phyloP scores from a whole-genome alignment of 2,797 vertebrate species.

The Pogoniulus pusillus region DNA sequence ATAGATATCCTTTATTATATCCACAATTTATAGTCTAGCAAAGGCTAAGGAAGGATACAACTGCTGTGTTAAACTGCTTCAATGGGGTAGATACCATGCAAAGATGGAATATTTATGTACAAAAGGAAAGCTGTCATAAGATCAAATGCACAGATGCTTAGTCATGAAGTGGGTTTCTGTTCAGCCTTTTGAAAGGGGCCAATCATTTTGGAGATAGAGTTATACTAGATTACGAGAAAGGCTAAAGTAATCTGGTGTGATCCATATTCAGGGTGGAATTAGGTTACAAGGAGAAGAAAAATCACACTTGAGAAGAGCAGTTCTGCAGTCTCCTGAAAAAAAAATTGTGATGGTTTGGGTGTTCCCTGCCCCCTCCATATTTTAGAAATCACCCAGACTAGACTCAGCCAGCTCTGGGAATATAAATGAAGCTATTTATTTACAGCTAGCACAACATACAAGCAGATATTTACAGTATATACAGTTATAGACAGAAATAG shows the following conservation, averaged over 20 bases:
- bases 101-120: neutral
- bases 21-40: neutral
- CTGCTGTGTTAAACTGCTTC: neutral
- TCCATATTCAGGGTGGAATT: neutral
- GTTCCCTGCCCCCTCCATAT: too few relatives aligned
- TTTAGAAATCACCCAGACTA: too few relatives aligned
- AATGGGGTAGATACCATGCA: neutral
- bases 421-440: too few relatives aligned
- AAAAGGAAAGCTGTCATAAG: neutral
- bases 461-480: too few relatives aligned
- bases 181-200: neutral
- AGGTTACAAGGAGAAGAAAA: neutral
- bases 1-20: neutral
- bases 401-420: too few relatives aligned
- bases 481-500: too few relatives aligned
- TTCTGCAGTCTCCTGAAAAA: neutral
- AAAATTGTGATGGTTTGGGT: too few relatives aligned
- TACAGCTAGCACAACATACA: too few relatives aligned
- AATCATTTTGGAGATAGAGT: neutral
- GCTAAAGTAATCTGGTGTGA: neutral
- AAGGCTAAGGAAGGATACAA: neutral
- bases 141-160: neutral
- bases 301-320: fast-evolving
- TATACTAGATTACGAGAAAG: neutral
- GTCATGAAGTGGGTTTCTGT: neutral